Evolutionary conservation across 2,888 invertebrate species (phyloP).

Genomic region (Drosophila mercatorum): DNA sequence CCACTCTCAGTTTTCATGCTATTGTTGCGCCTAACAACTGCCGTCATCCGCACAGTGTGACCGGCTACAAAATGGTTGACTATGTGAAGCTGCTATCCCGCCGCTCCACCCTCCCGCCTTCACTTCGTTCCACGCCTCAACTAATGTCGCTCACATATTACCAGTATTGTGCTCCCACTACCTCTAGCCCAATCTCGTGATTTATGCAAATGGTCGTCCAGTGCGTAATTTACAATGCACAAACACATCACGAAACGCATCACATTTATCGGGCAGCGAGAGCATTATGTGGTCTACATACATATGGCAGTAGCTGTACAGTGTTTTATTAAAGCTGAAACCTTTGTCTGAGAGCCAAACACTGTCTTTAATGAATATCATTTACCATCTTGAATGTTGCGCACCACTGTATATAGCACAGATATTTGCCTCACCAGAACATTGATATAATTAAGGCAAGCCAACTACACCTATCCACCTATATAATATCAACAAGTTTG

Average conservation of each 20-base stretch:
- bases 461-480: neutral
- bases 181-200: slow-evolving; percentile 27
- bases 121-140: neutral
- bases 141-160: slow-evolving; percentile 36
- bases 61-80: slow-evolving; percentile 4
- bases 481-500: slow-evolving; percentile 48
- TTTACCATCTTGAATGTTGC: neutral
- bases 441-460: neutral
- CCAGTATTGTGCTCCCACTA: slow-evolving; percentile 1
- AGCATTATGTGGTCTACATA: slow-evolving; percentile 22
- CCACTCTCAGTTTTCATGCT: neutral
- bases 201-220: slow-evolving; percentile 51
- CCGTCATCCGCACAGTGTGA: slow-evolving; percentile 32
- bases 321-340: neutral
- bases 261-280: slow-evolving; percentile 16
- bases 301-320: neutral
- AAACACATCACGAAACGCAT: slow-evolving; percentile 28
- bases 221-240: slow-evolving; percentile 39
- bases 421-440: neutral
- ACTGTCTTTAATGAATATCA: neutral
- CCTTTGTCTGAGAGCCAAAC: neutral
- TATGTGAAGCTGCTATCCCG: slow-evolving; percentile 3
- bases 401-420: neutral
- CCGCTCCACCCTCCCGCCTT: neutral
- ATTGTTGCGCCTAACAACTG: slow-evolving; percentile 10